Conservation (phyloP, 2,797 vertebrate species). For the Karalla daura region DNA sequence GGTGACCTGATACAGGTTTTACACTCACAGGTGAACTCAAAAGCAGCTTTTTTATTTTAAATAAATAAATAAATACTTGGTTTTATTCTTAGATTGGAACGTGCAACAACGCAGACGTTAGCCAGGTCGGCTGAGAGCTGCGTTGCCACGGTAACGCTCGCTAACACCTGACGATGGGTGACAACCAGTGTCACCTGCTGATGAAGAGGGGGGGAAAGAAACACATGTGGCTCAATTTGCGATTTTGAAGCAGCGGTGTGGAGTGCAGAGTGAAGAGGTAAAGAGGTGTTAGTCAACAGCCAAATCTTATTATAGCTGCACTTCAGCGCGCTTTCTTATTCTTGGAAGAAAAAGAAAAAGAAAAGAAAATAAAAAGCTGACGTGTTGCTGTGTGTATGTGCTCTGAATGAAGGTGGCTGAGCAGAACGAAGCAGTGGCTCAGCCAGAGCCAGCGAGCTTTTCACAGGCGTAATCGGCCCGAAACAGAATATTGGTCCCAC, state of each 20-base stretch:
- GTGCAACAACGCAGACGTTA: neutral
- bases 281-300: neutral
- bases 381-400: conserved; percentile 3
- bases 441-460: neutral
- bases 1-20: neutral
- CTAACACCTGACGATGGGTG: too few relatives aligned
- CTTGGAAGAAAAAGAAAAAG: neutral
- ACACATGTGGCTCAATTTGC: neutral
- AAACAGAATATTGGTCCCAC: neutral
- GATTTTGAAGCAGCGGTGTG: neutral
- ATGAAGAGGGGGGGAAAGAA: neutral
- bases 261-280: neutral
- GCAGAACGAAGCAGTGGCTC: neutral
- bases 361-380: too few relatives aligned
- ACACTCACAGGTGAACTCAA: conserved; percentile 7
- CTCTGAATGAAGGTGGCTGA: conserved; percentile 5
- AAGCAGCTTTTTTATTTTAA: conserved; percentile 25
- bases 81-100: neutral
- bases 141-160: neutral
- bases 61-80: neutral
- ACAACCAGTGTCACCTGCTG: neutral
- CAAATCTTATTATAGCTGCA: neutral
- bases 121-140: neutral
- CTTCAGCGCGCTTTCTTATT: neutral
- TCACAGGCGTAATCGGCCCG: neutral